phyloP scores from a whole-genome alignment of 2,113 vertebrate species.

The Mastomys natalensis region DNA sequence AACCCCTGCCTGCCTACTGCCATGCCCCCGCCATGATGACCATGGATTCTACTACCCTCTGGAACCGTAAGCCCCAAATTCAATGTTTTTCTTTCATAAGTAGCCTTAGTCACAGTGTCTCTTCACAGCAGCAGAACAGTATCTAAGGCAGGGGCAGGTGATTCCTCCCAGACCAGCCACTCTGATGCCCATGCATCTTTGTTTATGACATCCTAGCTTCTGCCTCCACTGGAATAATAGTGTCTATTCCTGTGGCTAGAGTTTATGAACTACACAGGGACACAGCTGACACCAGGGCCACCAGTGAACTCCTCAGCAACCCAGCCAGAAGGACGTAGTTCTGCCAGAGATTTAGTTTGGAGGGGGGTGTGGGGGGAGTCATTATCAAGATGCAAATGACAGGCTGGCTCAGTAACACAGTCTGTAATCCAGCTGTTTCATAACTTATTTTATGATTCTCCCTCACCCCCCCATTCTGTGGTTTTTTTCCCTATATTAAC shows the following conservation, averaged over 20 bases:
- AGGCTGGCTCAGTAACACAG: neutral
- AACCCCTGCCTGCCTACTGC: neutral
- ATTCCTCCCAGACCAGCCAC: neutral
- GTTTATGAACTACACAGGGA: neutral
- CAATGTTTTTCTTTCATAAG: neutral
- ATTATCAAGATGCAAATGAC: neutral
- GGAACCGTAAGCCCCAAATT: neutral
- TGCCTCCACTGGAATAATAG: neutral
- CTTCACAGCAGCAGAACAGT: neutral
- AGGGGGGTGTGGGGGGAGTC: neutral
- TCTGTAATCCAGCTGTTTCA: too few species aligned
- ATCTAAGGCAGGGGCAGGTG: neutral
- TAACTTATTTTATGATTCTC: too few species aligned
- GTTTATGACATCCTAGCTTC: neutral
- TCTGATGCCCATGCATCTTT: neutral
- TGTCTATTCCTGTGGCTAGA: neutral
- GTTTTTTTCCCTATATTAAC: too few species aligned
- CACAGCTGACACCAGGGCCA: neutral
- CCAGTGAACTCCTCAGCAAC: neutral
- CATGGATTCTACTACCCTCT: neutral
- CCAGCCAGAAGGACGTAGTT: neutral
- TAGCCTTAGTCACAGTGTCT: too few species aligned
- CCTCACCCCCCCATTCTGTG: too few species aligned
- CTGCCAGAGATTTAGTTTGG: neutral
- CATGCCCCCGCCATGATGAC: neutral